Percentiles rank a stretch among this genome's conserved stretches.
phyloP scores from a whole-genome alignment of 1,140 invertebrate genomes.

The Saxidomus purpurata region DNA sequence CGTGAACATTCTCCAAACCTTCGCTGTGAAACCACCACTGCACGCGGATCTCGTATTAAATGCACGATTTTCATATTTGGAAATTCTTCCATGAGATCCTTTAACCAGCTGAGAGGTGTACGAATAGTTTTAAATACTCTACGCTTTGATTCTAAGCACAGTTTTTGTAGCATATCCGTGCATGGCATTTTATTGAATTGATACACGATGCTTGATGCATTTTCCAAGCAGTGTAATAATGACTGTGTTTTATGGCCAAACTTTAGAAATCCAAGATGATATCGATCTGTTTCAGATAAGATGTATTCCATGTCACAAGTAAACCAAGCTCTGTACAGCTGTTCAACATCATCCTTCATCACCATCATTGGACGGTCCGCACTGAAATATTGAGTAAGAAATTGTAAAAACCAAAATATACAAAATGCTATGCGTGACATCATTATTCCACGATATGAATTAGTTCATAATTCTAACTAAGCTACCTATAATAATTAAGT shows the following conservation, averaged over 20 bases:
- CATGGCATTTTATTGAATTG: not conserved
- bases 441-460: no score
- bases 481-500: no score
- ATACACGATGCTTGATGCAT: not conserved
- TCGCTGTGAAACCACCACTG: not conserved
- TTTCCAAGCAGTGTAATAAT: constrained; percentile 7
- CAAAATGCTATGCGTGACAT: no score
- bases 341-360: not conserved
- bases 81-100: constrained; percentile 16
- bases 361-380: constrained; percentile 6
- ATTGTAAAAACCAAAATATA: no score
- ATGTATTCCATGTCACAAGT: constrained; percentile 23
- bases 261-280: not conserved
- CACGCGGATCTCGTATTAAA: constrained; percentile 54
- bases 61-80: constrained; percentile 51
- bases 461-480: no score
- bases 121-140: constrained; percentile 52
- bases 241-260: constrained; percentile 6
- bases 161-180: not conserved
- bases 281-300: not conserved
- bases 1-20: not conserved
- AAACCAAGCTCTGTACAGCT: constrained; percentile 21
- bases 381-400: not conserved
- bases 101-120: not conserved
- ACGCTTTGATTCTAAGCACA: constrained; percentile 26